Base-by-base conservation (phyloP, 2,113 vertebrate species). In the Mungos mungo region DNA sequence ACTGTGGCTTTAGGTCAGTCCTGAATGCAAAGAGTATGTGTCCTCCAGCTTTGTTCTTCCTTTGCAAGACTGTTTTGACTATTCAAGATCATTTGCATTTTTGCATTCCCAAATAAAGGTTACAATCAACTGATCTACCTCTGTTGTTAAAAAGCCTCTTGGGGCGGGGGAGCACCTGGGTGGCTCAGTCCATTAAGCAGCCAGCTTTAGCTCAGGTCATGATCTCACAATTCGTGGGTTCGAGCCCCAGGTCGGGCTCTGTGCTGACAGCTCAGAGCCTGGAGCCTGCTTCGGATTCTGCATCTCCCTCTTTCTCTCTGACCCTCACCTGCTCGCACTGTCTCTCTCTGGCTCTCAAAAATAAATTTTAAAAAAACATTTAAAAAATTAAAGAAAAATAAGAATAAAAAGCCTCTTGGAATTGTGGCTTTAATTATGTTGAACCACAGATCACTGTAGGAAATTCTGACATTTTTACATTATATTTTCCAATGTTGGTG, bases 401-500 rank as follows among this genome's bases (percentile, higher is more conserved):
- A 41, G 41, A 41, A 41, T 69, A 18, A 93, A 94, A 94, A 85
- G 35, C 12, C 7, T 92, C 84, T 65, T 71, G 57, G 50, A 95
- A 91, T 84, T 93, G 33, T 86, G 60, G 66, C 94, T 83, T 80
- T 38, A 82, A 96, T 90, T 87, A 74, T 86, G 52, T 81, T 96
- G 47, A 96, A 79, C 38, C 85, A 66, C 71, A 23, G 47, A 76
- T 97, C 50, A 84, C 45, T 90, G 68, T 38, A 41, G 45, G 60
- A 68, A 96, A 69, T 69, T 85, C 4, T 71, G 60, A 89, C 93
- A 89, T 81, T 57, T 93, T 91, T 72, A 71, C n/a, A 90, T 16
- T 93, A 31, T 71, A 45, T 88, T 86, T 97, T 89, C 66, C 38
- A 47, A 10, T 47, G 45, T 47, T 29, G 60, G 15, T 38, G 23